Percentiles rank a stretch among this genome's conserved stretches.
Evolutionary conservation across 2,113 vertebrate genomes (phyloP).

Genomic region (Anhinga anhinga): DNA sequence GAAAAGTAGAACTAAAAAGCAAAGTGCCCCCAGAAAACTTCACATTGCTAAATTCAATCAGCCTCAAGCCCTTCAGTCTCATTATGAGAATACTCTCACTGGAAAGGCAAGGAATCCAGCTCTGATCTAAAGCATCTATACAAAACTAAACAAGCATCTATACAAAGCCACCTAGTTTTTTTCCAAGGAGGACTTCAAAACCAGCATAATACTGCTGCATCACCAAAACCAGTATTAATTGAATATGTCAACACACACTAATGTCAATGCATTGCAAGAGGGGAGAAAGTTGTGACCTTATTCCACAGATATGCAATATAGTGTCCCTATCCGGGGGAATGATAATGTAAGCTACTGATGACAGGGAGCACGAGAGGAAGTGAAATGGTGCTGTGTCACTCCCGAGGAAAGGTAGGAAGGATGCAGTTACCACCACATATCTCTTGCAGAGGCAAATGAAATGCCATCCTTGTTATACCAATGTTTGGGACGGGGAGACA

Average conservation of each 20-base stretch:
- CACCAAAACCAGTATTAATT: not conserved
- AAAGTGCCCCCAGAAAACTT: not conserved
- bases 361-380: not conserved
- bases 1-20: not conserved
- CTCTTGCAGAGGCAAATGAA: not conserved
- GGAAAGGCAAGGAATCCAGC: not conserved
- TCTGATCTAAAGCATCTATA: not conserved
- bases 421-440: not conserved
- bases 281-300: not conserved
- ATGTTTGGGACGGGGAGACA: not conserved
- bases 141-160: not conserved
- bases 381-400: not conserved
- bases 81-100: not conserved
- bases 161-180: not conserved
- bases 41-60: not conserved
- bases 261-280: not conserved
- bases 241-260: not conserved
- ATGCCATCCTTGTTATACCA: not conserved
- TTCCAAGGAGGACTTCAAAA: not conserved
- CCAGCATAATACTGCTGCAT: not conserved
- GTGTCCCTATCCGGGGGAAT: not conserved
- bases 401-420: not conserved
- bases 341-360: not conserved
- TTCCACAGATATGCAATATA: not conserved
- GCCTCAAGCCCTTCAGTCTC: not conserved